Conservation (phyloP, 2,888 invertebrate species). For the Syrphus vitripennis region DNA sequence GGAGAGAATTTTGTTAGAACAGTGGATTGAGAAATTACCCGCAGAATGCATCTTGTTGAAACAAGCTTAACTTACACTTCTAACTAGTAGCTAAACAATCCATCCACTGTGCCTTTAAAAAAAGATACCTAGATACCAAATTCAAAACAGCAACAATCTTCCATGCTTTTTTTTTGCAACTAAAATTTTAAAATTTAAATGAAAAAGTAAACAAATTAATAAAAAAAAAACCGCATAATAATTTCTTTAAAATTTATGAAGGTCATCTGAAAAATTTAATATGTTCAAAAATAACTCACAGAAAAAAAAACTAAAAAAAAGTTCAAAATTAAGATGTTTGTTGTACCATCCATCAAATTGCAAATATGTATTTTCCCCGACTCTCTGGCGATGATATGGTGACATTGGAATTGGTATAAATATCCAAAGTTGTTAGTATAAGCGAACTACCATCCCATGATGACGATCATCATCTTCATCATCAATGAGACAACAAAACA, state of each 20-base stretch:
- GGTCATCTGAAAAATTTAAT: background rate
- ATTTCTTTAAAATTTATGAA: slow-evolving; percentile 5
- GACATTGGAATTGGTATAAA: slow-evolving; percentile 8
- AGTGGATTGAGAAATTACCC: too few species aligned
- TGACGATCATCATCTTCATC: slow-evolving; percentile 37
- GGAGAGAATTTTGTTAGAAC: too few species aligned
- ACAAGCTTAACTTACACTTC: too few species aligned
- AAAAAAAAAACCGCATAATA: background rate
- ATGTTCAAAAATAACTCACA: background rate
- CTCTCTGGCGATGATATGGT: background rate
- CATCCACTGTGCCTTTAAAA: too few species aligned
- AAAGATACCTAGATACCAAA: too few species aligned
- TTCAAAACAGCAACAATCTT: too few species aligned
- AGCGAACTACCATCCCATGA: background rate
- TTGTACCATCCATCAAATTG: slow-evolving; percentile 65
- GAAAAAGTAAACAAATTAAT: background rate
- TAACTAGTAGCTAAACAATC: too few species aligned
- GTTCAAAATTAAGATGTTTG: slow-evolving; percentile 61
- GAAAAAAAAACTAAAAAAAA: slow-evolving; percentile 3
- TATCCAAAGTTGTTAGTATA: background rate
- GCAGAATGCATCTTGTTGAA: too few species aligned
- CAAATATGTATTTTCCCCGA: slow-evolving; percentile 30
- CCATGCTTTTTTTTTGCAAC: too few species aligned
- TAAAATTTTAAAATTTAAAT: too few species aligned
- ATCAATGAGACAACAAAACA: slow-evolving; percentile 36